A percentile compares a stretch with the other conserved stretches of the same genome.
Conservation (phyloP, 2,113 vertebrate genomes). For the Mastomys natalensis region DNA sequence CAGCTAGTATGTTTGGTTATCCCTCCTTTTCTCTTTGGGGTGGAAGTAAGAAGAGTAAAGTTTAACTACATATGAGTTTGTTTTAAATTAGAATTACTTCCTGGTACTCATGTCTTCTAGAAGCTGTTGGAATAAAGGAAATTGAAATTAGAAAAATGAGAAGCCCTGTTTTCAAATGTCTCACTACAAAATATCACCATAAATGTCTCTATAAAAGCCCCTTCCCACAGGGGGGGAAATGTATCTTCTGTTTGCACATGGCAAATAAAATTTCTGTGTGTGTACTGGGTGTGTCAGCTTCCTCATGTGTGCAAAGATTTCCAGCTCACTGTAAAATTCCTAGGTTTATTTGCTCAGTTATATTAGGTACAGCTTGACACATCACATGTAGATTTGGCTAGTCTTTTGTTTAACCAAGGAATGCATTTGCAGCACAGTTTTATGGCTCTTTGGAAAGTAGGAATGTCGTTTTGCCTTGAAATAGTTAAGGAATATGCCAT, state of each 20-base stretch:
- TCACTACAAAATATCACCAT: not conserved
- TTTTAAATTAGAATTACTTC: slow-evolving; percentile 70
- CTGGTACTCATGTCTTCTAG: slow-evolving; percentile 52
- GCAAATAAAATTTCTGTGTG: slow-evolving; percentile 11
- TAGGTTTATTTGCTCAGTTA: slow-evolving; percentile 49
- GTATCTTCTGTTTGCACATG: not conserved
- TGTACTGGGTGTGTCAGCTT: slow-evolving; percentile 16
- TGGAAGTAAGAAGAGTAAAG: slow-evolving; percentile 7
- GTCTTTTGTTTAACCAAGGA: not conserved
- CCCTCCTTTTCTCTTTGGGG: not conserved
- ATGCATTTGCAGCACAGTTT: slow-evolving; percentile 7
- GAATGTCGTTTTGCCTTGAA: not conserved
- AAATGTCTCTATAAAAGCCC: not conserved
- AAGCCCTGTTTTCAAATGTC: slow-evolving; percentile 53
- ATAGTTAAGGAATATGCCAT: not conserved
- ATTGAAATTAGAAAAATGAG: slow-evolving; percentile 57
- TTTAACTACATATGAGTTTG: slow-evolving; percentile 54
- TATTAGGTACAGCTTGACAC: not conserved
- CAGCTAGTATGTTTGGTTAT: not conserved
- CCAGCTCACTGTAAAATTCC: not conserved
- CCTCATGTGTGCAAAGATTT: slow-evolving; percentile 16
- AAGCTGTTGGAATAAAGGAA: slow-evolving; percentile 36
- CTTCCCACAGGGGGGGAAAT: not conserved
- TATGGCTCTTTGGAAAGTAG: not conserved
- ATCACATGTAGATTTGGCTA: not conserved